phyloP scores from a whole-genome alignment of 2,888 invertebrate genomes.

The Pycnomerus fuliginosus region DNA sequence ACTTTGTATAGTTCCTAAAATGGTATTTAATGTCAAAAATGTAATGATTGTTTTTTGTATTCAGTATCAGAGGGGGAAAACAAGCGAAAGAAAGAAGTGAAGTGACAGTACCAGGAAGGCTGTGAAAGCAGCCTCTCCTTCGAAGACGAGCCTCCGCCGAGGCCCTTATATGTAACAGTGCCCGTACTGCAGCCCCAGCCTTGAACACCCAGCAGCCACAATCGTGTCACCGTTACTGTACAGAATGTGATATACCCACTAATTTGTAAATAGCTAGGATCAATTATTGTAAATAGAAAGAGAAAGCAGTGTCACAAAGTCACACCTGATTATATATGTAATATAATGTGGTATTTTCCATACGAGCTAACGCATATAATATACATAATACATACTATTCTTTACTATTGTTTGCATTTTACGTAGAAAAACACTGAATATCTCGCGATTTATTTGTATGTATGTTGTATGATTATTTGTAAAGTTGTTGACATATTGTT shows the following conservation, averaged over 20 bases:
- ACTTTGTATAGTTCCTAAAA: too few species aligned
- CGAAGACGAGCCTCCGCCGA: conserved; percentile 39
- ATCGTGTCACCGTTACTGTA: conserved; percentile 41
- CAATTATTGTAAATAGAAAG: conserved; percentile 48
- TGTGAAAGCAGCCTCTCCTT: too few species aligned
- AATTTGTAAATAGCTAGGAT: conserved; percentile 44
- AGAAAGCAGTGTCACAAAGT: conserved; percentile 30
- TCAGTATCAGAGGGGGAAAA: conserved; percentile 50
- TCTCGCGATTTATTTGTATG: conserved; percentile 40
- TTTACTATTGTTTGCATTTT: conserved; percentile 49
- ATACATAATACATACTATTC: conserved; percentile 42
- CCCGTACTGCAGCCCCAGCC: conserved; percentile 32
- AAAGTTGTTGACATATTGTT: conserved; percentile 52
- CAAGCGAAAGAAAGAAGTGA: conserved; percentile 53
- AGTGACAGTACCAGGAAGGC: conserved; percentile 53
- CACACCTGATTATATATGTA: conserved; percentile 29
- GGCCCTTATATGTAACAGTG: conserved; percentile 29
- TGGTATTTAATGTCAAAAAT: too few species aligned
- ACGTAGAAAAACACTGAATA: conserved; percentile 49
- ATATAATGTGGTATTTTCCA: conserved; percentile 47
- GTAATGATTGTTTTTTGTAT: too few species aligned
- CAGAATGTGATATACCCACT: conserved; percentile 48
- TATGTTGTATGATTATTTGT: conserved; percentile 48
- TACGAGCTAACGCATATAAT: conserved; percentile 43
- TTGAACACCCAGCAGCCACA: conserved; percentile 27